Base-by-base conservation (phyloP, 2,113 vertebrate genomes). In the Trogon melanurus region DNA sequence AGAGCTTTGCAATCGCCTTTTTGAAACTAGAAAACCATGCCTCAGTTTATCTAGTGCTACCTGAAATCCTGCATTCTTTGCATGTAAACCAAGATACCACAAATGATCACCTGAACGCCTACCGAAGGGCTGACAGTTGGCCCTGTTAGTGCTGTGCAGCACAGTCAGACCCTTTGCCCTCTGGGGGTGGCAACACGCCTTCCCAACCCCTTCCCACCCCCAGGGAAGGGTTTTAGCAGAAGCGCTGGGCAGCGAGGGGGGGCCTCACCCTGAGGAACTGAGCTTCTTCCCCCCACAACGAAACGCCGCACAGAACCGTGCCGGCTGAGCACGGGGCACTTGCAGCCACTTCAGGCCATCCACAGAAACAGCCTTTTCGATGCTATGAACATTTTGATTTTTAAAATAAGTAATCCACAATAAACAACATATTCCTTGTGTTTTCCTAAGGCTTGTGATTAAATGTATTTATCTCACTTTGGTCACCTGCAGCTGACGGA, bases 221-320 rank as follows among this genome's bases (percentile, higher is more conserved):
- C 2, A 0, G 50, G 50, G 44, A 45, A 47, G 73, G 61, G 4
- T 13, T n/a, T 29, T 22, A n/a, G 79, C 72, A 67, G 53, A 36
- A 45, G 38, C 1, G 5, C 60, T n/a, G 36, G 10, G 3, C 9
- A 22, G 56, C 4, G 12, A 36, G 50, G 16, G 50, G 16, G 0
- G 41, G 41, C 41, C 41, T 41, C 41, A 41, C 41, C 41, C 41
- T 41, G 41, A 41, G 41, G 11, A 41, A 41, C 41, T 41, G 41
- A 41, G 41, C 41, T 41, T 10, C 41, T 38, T 5, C 16, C 25
- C 79, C 32, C 18, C 6, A 7, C 50, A 13, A 10, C 2, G 16
- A 23, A 54, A 30, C 2, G 20, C 20, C 10, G 70, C 70, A 18
- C 20, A 51, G 41, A 54, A 54, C 5, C 20, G 36, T 5, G 50